Evolutionary conservation across 30 jellyfish, hydroid and myxozoan genomes (phyloP), one percentile per base, ranked within the genome.

Genomic region (Nemopilema nomurai): DNA sequence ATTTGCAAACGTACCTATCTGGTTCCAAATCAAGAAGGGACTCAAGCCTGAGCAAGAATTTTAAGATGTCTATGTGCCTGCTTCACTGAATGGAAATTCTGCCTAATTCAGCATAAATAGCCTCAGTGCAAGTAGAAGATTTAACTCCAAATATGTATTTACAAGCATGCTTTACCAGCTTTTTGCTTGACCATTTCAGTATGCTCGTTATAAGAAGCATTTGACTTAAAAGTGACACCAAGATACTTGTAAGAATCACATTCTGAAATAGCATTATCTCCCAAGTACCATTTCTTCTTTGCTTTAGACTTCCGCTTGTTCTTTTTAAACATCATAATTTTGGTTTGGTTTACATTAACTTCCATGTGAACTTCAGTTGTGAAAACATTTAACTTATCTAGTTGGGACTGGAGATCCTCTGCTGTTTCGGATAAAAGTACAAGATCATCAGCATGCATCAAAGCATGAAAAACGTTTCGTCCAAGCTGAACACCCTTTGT

Each of bases 161-260:
- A 27, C 79, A 69, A 21, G 79, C 79, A 69, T 23, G 79, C 79
- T 28, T 69, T 69, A 27, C 79, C 33, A 69, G 79, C 79, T 27
- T 69, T 69, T 69, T 63, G 73, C 33, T 69, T 69, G 33, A 69
- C 51, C 6, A 3, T 27, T 20, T 69, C 79, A 41, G 13, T 41
- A 41, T 41, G 57, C 57, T 63, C 73, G 30, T 63, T 63, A 63
- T 19, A 24, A 63, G 73, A 63, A 63, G 18, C 73, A 24, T n/a
- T 63, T 19, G 73, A 63, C 30, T 63, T 63, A 63, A 18, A 19
- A 19, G 20, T 19, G 73, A 63, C 73, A 63, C 73, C 73, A 63
- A 63, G 73, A 24, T 63, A 63, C 30, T 63, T 63, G 73, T 63
- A 63, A 63, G 73, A 63, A 63, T 63, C 73, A 63, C 73, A 63